phyloP scores from a whole-genome alignment of 2,888 invertebrate species.

The Rambutsinella grinnellia region DNA sequence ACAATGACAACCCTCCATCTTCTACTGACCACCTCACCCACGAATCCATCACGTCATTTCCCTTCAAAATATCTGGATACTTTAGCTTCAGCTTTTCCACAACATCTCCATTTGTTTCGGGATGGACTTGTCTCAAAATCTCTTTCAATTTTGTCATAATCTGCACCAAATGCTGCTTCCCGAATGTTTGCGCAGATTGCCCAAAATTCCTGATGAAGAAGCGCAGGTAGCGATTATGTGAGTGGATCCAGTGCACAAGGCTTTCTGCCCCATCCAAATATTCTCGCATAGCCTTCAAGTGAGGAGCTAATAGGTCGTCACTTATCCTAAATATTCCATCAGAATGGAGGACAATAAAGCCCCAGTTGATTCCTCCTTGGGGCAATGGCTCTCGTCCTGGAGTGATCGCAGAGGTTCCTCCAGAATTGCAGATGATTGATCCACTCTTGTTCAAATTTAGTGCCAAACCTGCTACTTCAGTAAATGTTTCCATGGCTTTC shows the following conservation, averaged over 20 bases:
- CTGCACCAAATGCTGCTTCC: slow-evolving; percentile 53
- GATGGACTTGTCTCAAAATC: slow-evolving; percentile 38
- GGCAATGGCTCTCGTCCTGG: slow-evolving; percentile 45
- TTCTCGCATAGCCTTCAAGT: slow-evolving; percentile 46
- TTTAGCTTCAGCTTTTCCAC: slow-evolving; percentile 45
- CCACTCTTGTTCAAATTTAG: slow-evolving; percentile 53
- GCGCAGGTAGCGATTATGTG: slow-evolving; percentile 54
- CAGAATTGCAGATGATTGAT: slow-evolving; percentile 32
- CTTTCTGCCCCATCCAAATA: slow-evolving; percentile 35
- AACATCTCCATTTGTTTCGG: slow-evolving; percentile 26
- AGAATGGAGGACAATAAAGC: slow-evolving; percentile 52
- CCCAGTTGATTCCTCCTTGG: slow-evolving; percentile 52
- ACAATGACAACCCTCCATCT: slow-evolving; percentile 51
- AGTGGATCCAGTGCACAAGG: slow-evolving; percentile 56
- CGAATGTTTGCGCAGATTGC: slow-evolving; percentile 40
- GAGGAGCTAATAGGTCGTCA: slow-evolving; percentile 19
- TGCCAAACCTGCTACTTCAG: slow-evolving; percentile 40
- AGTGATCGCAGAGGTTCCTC: background rate
- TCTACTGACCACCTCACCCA: slow-evolving; percentile 61
- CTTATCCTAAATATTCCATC: slow-evolving; percentile 55
- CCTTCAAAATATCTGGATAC: slow-evolving; percentile 33
- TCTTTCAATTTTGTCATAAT: slow-evolving; percentile 40
- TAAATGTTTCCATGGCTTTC: slow-evolving; percentile 39
- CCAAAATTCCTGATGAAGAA: slow-evolving; percentile 62
- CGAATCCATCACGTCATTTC: slow-evolving; percentile 52